Percentiles rank a stretch among this genome's conserved stretches.
Conservation (phyloP, 2,888 invertebrate species). For the Tenthredo scrophulariae region DNA sequence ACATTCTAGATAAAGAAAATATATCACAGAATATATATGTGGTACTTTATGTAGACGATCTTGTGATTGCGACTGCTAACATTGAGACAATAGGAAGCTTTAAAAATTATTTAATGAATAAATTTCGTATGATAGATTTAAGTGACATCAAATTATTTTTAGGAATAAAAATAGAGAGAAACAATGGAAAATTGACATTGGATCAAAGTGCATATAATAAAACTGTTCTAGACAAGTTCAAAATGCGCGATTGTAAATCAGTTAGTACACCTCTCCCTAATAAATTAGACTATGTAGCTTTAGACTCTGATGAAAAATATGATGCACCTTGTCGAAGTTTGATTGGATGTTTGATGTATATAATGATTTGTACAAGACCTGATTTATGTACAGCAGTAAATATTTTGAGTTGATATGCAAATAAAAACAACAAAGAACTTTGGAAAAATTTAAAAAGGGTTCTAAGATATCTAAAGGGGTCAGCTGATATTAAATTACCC, state of each 20-base stretch:
- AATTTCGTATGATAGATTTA: not conserved
- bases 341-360: constrained; percentile 57
- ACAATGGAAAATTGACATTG: not conserved
- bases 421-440: constrained; percentile 47
- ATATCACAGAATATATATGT: no score
- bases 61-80: constrained; percentile 45
- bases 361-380: constrained; percentile 49
- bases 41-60: no score
- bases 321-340: constrained; percentile 54
- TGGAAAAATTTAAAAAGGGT: constrained; percentile 32
- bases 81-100: no score
- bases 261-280: not conserved
- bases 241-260: no score
- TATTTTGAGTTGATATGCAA: not conserved
- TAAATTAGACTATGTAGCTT: constrained; percentile 26
- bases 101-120: constrained; percentile 33
- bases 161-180: not conserved
- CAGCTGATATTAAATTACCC: no score
- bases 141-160: not conserved
- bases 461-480: no score
- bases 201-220: not conserved
- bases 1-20: no score
- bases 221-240: not conserved
- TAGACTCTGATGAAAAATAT: constrained; percentile 39
- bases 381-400: constrained; percentile 30